Percentiles rank a stretch among this genome's conserved stretches.
These are phyloP conservation scores for Caenorhabditis becei DNA, from an alignment of 2,888 invertebrate species.

Conservation along the genomic window DNA sequence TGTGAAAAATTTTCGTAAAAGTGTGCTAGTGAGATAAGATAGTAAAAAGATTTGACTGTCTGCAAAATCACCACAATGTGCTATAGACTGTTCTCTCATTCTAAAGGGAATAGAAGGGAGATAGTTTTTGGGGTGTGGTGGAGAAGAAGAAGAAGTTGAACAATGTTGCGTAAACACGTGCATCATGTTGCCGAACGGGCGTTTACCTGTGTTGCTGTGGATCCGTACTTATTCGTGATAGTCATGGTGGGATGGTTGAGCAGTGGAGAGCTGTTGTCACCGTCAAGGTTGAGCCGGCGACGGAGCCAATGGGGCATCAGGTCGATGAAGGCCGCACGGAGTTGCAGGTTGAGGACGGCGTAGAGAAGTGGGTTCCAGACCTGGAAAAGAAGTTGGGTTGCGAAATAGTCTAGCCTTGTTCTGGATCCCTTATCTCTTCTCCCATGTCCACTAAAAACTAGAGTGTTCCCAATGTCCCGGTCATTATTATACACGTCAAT, in stretches of 20 bases:
- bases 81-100: neutral
- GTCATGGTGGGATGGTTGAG: constrained; percentile 59
- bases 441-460: no score
- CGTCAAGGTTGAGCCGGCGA: constrained; percentile 46
- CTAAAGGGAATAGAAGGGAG: constrained; percentile 21
- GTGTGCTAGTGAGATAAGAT: neutral
- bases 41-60: constrained; percentile 20
- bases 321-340: constrained; percentile 79
- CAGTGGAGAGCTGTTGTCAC: constrained; percentile 53
- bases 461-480: no score
- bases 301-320: constrained; percentile 76
- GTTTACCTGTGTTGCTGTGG: constrained; percentile 64
- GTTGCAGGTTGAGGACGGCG: constrained; percentile 79
- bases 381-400: constrained; percentile 68
- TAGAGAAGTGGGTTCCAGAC: constrained; percentile 80
- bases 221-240: constrained; percentile 63
- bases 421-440: no score
- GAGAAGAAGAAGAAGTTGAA: neutral
- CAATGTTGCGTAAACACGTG: constrained; percentile 26
- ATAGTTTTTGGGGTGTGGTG: constrained; percentile 12
- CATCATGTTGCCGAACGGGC: constrained; percentile 48
- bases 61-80: constrained; percentile 42
- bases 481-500: no score
- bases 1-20: neutral
- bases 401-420: no score